phyloP scores from a whole-genome alignment of 2,888 invertebrate species.

The Euplexia lucipara region DNA sequence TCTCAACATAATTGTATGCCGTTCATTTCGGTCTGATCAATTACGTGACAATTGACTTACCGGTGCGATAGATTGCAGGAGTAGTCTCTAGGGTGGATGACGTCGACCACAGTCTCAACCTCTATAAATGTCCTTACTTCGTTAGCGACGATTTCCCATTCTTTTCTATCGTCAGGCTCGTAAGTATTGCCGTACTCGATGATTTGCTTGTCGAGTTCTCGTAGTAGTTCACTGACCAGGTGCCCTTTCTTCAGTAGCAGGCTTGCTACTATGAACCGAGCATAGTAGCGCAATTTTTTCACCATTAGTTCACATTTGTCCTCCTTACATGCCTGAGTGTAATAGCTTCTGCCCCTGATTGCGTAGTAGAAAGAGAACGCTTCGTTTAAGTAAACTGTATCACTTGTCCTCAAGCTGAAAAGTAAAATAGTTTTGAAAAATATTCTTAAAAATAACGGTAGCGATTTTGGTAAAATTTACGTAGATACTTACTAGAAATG shows the following conservation, averaged over 20 bases:
- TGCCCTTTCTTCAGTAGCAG: conserved; percentile 98
- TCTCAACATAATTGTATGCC: background rate
- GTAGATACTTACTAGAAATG: conserved; percentile 95
- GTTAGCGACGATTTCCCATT: conserved; percentile 98
- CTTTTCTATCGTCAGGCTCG: conserved; percentile 99
- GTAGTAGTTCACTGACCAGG: conserved; percentile 97
- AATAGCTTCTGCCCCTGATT: conserved; percentile 98
- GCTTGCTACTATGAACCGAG: conserved; percentile 98
- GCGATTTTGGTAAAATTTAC: background rate
- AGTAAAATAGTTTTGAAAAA: background rate
- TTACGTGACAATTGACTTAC: conserved; percentile 79
- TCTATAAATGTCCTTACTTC: conserved; percentile 98
- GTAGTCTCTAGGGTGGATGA: conserved; percentile 96
- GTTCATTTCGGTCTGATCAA: background rate
- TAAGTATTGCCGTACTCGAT: conserved; percentile 98
- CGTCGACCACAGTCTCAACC: conserved; percentile 97
- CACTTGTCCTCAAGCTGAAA: conserved; percentile 97
- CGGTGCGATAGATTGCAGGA: conserved; percentile 95
- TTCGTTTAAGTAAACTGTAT: conserved; percentile 98
- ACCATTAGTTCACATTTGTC: conserved; percentile 99
- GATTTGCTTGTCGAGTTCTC: conserved; percentile 98
- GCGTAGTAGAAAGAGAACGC: conserved; percentile 99
- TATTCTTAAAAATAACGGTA: background rate
- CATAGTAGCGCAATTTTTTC: conserved; percentile 98
- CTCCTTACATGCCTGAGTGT: conserved; percentile 97